phyloP scores from a whole-genome alignment of 1,140 invertebrate species.

The Cydia splendana region DNA sequence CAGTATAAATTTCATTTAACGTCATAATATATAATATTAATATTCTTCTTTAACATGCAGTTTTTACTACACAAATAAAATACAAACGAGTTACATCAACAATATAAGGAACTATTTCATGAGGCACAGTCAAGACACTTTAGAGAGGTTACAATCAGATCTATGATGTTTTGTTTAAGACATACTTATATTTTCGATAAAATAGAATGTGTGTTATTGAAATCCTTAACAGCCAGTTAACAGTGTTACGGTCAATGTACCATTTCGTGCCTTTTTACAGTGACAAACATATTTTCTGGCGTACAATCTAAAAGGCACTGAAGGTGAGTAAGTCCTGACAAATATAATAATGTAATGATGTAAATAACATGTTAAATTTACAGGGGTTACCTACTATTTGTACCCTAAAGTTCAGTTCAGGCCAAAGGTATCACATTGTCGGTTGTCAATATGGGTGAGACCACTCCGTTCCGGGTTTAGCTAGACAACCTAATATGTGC shows the following conservation, averaged over 20 bases:
- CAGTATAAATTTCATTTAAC: conserved; percentile 4
- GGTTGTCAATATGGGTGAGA: no score
- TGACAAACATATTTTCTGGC: background rate
- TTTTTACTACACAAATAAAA: conserved; percentile 20
- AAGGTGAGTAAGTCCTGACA: background rate
- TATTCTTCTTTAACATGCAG: conserved; percentile 21
- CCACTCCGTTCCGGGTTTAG: no score
- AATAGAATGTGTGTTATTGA: no score
- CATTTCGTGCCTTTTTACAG: no score
- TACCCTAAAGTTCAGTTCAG: no score
- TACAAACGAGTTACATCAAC: background rate
- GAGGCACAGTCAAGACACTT: conserved; percentile 3
- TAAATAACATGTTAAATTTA: background rate
- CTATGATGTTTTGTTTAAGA: background rate
- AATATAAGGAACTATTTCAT: conserved; percentile 22
- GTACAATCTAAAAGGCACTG: background rate
- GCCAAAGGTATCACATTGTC: no score
- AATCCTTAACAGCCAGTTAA: no score
- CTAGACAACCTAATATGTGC: no score
- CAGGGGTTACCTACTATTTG: no score
- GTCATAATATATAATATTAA: background rate
- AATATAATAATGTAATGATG: background rate
- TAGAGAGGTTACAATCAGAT: background rate
- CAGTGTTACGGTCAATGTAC: no score
- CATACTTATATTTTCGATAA: no score